Evolutionary conservation across 2,797 vertebrate species (phyloP).

Genomic region (Gadopsis bispinosus): DNA sequence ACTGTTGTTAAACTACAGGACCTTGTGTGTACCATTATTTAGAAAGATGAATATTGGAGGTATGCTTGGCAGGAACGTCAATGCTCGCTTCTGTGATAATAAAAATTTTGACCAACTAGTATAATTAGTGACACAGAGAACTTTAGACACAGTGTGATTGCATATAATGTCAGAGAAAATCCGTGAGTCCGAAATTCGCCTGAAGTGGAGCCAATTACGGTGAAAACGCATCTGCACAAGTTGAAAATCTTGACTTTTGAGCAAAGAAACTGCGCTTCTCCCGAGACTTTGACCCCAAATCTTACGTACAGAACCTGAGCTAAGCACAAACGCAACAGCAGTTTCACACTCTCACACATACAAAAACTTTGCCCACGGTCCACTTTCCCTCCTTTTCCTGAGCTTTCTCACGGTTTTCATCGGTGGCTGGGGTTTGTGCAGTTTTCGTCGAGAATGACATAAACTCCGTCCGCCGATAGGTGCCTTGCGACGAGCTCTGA

Average conservation of each 20-base stretch:
- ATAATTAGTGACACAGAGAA: background rate
- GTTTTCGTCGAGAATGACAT: no score
- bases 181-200: background rate
- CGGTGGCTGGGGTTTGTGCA: no score
- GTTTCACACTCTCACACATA: no score
- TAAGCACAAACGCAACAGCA: background rate
- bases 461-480: background rate
- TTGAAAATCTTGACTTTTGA: background rate
- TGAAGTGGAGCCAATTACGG: background rate
- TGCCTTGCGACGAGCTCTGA: background rate
- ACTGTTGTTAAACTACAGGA: background rate
- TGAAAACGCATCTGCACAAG: background rate
- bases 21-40: background rate
- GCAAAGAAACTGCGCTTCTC: background rate
- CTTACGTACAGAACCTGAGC: background rate
- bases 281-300: background rate
- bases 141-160: background rate
- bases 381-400: background rate
- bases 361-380: background rate
- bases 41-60: background rate
- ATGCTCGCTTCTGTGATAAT: no score
- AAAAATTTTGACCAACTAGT: background rate
- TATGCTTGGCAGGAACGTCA: background rate
- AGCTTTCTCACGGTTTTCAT: no score
- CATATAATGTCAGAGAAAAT: background rate